A percentile compares a stretch with the other conserved stretches of the same genome.
Conservation (phyloP, 2,113 vertebrate genomes). For the Oncorhynchus tshawytscha region DNA sequence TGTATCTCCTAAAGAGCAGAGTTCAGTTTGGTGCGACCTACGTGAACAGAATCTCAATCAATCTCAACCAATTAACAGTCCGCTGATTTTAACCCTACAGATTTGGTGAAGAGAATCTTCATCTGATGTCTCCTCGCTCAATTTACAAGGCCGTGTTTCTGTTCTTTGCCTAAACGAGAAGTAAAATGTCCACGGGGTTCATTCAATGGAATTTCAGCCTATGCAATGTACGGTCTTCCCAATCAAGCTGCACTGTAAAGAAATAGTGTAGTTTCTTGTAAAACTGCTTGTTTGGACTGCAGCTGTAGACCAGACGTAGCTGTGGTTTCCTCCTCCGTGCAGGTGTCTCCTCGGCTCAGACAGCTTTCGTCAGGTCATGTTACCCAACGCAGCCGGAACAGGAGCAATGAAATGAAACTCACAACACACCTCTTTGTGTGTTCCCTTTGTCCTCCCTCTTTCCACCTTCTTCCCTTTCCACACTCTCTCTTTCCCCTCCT, state of each 20-base stretch:
- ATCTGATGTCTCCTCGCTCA: background rate
- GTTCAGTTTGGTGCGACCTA: too few species aligned
- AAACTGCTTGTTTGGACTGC: background rate
- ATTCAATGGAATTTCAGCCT: background rate
- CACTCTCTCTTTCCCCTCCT: constrained; percentile 14
- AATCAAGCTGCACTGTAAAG: background rate
- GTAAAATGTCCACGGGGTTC: background rate
- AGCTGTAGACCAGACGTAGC: background rate
- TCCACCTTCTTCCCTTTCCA: constrained; percentile 24
- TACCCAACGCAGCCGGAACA: constrained; percentile 57
- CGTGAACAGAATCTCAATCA: too few species aligned
- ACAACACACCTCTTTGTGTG: constrained; percentile 36
- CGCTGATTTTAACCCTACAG: too few species aligned
- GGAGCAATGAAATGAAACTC: constrained; percentile 60
- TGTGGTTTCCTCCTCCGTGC: constrained; percentile 28
- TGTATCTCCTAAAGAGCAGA: too few species aligned
- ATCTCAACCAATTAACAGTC: too few species aligned
- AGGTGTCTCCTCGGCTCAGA: constrained; percentile 48
- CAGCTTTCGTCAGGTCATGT: constrained; percentile 37
- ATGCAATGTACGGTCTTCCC: background rate
- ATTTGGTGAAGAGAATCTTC: too few species aligned
- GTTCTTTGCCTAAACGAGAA: background rate
- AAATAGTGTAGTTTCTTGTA: background rate
- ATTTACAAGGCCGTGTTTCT: background rate
- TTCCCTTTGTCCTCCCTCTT: constrained; percentile 19